Evolutionary conservation across 2,888 invertebrate species (phyloP).

Genomic region (Apocheima hispidaria): DNA sequence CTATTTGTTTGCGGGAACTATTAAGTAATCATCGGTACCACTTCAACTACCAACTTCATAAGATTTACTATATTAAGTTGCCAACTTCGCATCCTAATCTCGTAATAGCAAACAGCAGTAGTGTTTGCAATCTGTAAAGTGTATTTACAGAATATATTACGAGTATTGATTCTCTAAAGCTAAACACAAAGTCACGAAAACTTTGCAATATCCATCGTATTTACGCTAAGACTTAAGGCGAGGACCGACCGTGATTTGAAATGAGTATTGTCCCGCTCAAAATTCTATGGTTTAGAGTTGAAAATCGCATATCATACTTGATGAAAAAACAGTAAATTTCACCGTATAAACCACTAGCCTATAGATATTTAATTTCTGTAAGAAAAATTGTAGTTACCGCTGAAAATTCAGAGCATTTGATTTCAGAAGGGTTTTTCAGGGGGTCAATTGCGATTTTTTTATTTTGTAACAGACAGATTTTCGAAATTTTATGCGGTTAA

Average conservation of each 20-base stretch:
- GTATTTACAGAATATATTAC: constrained; percentile 20
- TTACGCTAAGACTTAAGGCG: constrained; percentile 6
- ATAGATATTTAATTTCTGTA: background rate
- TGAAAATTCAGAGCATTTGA: too few species aligned
- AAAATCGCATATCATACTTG: too few species aligned
- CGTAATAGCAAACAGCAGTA: constrained; percentile 14
- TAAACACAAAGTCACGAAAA: constrained; percentile 5
- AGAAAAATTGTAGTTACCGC: too few species aligned
- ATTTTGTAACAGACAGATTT: too few species aligned
- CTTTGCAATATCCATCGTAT: constrained; percentile 3
- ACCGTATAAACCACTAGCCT: background rate
- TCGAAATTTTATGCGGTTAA: too few species aligned
- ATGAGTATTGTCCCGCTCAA: too few species aligned
- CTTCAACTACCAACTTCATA: background rate
- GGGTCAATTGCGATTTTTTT: too few species aligned
- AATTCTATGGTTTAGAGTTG: too few species aligned
- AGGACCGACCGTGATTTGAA: too few species aligned
- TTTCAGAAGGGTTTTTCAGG: too few species aligned
- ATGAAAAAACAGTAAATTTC: background rate
- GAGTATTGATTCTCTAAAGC: constrained; percentile 10
- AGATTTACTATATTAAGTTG: constrained; percentile 5
- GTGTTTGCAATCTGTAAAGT: constrained; percentile 21
- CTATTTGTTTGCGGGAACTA: background rate
- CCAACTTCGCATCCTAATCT: constrained; percentile 21
- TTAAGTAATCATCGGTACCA: background rate